Evolutionary conservation across 1,140 invertebrate genomes (phyloP), one percentile per base, ranked within the genome.

Genomic region (Sinonovacula constricta): DNA sequence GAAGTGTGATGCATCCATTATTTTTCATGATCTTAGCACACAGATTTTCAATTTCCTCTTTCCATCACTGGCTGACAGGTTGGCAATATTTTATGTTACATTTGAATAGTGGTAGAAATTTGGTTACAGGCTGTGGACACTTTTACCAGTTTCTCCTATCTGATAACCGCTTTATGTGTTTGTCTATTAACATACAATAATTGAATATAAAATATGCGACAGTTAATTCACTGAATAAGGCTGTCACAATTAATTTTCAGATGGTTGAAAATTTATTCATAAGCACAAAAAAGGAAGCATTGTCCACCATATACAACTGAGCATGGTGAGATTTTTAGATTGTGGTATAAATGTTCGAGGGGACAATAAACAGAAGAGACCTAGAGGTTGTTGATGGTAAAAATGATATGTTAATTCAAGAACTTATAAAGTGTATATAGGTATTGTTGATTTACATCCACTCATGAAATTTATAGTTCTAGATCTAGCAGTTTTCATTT

Each of bases 11-110:
- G 39, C 39, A 45, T 45, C 39, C 39, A 45, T 45, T 45, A 45
- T 45, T 10, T 45, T 45, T 45, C 39, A 45, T 45, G 39, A 45
- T 45, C 39, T 70, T 34, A 59, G 54, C 34, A 34, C 56, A 36
- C 36, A 57, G 34, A 57, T 34, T 70, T 70, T 70, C 68, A 70
- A 70, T 70, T 70, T 59, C 56, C 68, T 51, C 68, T 26, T 26
- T 34, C 33, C 31, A 54, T 69, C 49, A 31, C 28, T 56, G 36
- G 26, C 30, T 70, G 68, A 70, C 53, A 56, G 34, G 30, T 70
- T 57, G 54, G 45, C 59, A 70, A 70, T 70, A 59, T 14, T 18
- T 59, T 39, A 31, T 36, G 68, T 56, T 70, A 30, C 56, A 59
- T 59, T 56, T 57, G 34, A 59, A 57, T 53, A 54, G 3, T 39